Percentiles rank a stretch among this genome's conserved stretches.
phyloP scores from a whole-genome alignment of 2,797 vertebrate genomes.

The Danio choprae region DNA sequence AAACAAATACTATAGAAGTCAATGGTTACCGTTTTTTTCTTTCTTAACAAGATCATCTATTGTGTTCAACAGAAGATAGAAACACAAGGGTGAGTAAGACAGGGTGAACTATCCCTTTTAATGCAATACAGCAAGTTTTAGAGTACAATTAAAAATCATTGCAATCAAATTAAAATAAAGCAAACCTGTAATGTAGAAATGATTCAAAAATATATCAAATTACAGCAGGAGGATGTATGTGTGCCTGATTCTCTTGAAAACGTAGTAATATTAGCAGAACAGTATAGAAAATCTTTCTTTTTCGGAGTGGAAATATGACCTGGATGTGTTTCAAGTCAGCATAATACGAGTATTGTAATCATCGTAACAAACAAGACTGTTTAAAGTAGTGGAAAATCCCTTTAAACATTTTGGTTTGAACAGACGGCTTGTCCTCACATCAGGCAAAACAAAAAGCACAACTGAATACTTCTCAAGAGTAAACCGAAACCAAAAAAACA shows the following conservation, averaged over 20 bases:
- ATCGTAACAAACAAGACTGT: background rate
- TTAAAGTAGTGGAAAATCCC: constrained; percentile 15
- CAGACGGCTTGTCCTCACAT: constrained; percentile 38
- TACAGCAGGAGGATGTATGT: too few relatives aligned
- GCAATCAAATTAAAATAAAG: background rate
- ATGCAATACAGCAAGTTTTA: background rate
- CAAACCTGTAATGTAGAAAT: background rate
- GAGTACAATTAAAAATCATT: background rate
- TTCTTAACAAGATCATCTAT: too few relatives aligned
- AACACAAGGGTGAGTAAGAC: too few relatives aligned
- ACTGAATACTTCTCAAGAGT: constrained; percentile 43
- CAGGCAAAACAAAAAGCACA: constrained; percentile 48
- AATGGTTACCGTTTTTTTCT: too few relatives aligned
- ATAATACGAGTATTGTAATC: constrained; percentile 1
- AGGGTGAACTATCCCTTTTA: background rate
- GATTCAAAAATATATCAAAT: background rate
- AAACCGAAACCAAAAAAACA: constrained; percentile 68
- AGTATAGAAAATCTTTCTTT: background rate
- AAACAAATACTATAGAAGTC: too few relatives aligned
- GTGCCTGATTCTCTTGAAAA: too few relatives aligned
- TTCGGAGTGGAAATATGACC: background rate
- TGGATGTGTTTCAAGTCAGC: background rate
- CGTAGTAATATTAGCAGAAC: too few relatives aligned
- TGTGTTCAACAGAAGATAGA: too few relatives aligned
- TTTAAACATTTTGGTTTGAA: constrained; percentile 50